phyloP scores from a whole-genome alignment of 1,140 invertebrate genomes.

The Colletes gigas region DNA sequence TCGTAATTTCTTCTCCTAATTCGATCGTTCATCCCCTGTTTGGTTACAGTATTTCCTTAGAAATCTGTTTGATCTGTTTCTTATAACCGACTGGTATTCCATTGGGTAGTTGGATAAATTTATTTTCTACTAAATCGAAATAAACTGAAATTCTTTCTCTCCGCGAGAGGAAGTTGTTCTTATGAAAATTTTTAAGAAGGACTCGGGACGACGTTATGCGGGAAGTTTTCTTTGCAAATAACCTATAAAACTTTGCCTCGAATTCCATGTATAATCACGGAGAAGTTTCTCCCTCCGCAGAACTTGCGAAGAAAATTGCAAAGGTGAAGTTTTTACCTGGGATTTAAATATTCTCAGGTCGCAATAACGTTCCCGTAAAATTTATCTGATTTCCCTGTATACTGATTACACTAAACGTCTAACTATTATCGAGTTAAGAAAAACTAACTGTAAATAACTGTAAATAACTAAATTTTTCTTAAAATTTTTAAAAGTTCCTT shows the following conservation, averaged over 20 bases:
- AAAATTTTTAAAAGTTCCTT: too few species aligned
- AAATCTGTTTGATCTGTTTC: background rate
- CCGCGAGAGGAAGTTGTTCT: background rate
- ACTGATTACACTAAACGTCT: too few species aligned
- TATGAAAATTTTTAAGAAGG: background rate
- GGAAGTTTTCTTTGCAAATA: background rate
- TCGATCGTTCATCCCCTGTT: slow-evolving; percentile 1
- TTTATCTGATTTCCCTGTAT: too few species aligned
- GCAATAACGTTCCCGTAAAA: too few species aligned
- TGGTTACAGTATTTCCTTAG: background rate
- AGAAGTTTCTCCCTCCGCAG: background rate
- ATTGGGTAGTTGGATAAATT: too few species aligned
- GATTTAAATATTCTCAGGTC: too few species aligned
- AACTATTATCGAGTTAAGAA: too few species aligned
- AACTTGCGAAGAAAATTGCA: too few species aligned
- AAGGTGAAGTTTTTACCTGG: too few species aligned
- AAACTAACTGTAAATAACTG: too few species aligned
- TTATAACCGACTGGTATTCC: background rate
- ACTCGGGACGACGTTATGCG: background rate
- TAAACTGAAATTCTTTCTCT: background rate
- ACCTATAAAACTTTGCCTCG: background rate
- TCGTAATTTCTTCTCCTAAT: slow-evolving; percentile 19
- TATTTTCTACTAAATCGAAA: background rate
- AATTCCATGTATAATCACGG: background rate
- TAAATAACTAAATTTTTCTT: too few species aligned